phyloP scores from a whole-genome alignment of 2,113 vertebrate genomes.

The Lepisosteus osseus region DNA sequence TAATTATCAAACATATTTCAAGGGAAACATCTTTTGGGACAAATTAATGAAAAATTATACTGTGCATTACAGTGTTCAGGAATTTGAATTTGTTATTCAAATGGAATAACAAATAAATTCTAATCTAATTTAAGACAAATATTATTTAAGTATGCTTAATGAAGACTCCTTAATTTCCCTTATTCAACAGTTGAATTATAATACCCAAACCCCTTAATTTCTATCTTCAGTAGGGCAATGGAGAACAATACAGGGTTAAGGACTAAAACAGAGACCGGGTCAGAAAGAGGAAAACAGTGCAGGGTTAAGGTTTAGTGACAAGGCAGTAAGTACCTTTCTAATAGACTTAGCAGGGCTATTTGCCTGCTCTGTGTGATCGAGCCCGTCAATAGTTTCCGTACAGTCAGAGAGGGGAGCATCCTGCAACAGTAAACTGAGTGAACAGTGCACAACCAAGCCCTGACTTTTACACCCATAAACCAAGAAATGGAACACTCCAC shows the following conservation, averaged over 20 bases:
- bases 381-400: conserved; percentile 98
- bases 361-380: conserved; percentile 91
- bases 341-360: conserved; percentile 93
- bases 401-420: conserved; percentile 98
- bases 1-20: no score
- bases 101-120: no score
- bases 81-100: no score
- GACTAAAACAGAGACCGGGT: conserved; percentile 23
- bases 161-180: no score
- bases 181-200: no score
- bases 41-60: no score
- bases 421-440: conserved; percentile 94
- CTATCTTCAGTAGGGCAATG: no score
- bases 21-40: no score
- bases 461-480: conserved; percentile 42
- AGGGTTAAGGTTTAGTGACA: conserved; percentile 35
- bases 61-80: no score
- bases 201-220: no score
- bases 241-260: conserved; percentile 17
- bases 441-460: conserved; percentile 76
- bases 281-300: conserved; percentile 33
- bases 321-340: conserved; percentile 94
- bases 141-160: no score
- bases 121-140: no score
- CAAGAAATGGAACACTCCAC: conserved; percentile 26